These are phyloP conservation scores for Pristis pectinata DNA, from an alignment of 2,797 vertebrate species.

Conservation along the genomic window DNA sequence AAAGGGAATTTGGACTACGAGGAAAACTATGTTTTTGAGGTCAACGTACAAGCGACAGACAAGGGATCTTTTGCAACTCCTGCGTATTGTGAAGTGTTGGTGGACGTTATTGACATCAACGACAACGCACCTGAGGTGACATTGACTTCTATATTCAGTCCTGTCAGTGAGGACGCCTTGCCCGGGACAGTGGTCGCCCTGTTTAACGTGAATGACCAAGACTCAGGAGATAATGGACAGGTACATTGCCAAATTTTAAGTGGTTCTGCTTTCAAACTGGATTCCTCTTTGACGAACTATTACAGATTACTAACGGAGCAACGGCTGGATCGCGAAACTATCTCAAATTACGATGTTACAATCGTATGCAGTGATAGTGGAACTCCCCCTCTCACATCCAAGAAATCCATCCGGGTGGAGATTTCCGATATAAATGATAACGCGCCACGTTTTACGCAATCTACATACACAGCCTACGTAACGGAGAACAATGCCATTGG, in stretches of 20 bases:
- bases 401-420: slow-evolving; percentile 47
- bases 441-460: slow-evolving; percentile 50
- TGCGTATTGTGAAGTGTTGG: not conserved
- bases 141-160: slow-evolving; percentile 46
- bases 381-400: slow-evolving; percentile 51
- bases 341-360: slow-evolving; percentile 54
- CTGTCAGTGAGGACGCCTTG: slow-evolving; percentile 45
- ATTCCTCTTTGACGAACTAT: slow-evolving; percentile 44
- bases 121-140: slow-evolving; percentile 44
- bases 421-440: slow-evolving; percentile 59
- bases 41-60: slow-evolving; percentile 38
- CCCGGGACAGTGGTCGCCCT: slow-evolving; percentile 44
- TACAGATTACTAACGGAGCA: slow-evolving; percentile 46
- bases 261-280: slow-evolving; percentile 45
- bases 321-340: slow-evolving; percentile 48
- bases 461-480: slow-evolving; percentile 53
- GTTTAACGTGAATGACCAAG: slow-evolving; percentile 50
- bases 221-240: slow-evolving; percentile 47
- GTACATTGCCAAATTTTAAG: slow-evolving; percentile 42
- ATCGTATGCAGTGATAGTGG: slow-evolving; percentile 54
- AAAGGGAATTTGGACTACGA: slow-evolving; percentile 48
- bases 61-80: not conserved
- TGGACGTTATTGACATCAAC: slow-evolving; percentile 5
- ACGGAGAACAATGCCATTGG: slow-evolving; percentile 61
- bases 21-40: slow-evolving; percentile 42